Evolutionary conservation across 2,113 vertebrate genomes (phyloP).

Genomic region (Scomber japonicus): DNA sequence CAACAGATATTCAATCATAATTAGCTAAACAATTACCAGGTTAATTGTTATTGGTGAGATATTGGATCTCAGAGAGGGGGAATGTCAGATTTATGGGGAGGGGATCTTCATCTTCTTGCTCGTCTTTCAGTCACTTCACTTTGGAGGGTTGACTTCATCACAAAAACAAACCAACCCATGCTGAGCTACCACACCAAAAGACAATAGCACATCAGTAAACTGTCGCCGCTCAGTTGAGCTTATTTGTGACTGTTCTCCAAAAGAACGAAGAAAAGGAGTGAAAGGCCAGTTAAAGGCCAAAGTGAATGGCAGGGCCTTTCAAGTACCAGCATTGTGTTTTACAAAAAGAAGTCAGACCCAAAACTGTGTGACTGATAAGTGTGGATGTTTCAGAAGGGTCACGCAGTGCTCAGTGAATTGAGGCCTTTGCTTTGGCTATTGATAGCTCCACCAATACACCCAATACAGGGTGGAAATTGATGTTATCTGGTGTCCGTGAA

Average conservation of each 20-base stretch:
- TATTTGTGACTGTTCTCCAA: constrained; percentile 51
- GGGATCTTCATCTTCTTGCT: constrained; percentile 56
- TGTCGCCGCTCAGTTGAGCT: neutral
- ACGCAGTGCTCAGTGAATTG: constrained; percentile 49
- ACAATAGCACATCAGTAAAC: neutral
- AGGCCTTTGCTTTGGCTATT: constrained; percentile 60
- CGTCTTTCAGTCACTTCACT: constrained; percentile 41
- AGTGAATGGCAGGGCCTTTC: constrained; percentile 74
- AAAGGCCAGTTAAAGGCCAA: constrained; percentile 80
- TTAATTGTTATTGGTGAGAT: constrained; percentile 85
- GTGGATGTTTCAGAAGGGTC: constrained; percentile 61
- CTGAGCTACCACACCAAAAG: neutral
- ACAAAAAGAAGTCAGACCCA: constrained; percentile 57
- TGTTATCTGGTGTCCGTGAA: constrained; percentile 58
- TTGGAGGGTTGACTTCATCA: constrained; percentile 10
- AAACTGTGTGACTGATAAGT: constrained; percentile 58
- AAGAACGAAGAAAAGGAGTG: constrained; percentile 49
- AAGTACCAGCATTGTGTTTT: constrained; percentile 60
- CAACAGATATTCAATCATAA: constrained; percentile 84
- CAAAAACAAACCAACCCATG: neutral
- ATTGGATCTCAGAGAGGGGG: constrained; percentile 69
- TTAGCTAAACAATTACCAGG: constrained; percentile 83
- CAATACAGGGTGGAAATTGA: constrained; percentile 52
- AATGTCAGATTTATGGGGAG: constrained; percentile 75
- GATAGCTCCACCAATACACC: constrained; percentile 60